These are phyloP conservation scores for Ctenomys sociabilis DNA, from an alignment of 2,113 vertebrate species.

Conservation along the genomic window DNA sequence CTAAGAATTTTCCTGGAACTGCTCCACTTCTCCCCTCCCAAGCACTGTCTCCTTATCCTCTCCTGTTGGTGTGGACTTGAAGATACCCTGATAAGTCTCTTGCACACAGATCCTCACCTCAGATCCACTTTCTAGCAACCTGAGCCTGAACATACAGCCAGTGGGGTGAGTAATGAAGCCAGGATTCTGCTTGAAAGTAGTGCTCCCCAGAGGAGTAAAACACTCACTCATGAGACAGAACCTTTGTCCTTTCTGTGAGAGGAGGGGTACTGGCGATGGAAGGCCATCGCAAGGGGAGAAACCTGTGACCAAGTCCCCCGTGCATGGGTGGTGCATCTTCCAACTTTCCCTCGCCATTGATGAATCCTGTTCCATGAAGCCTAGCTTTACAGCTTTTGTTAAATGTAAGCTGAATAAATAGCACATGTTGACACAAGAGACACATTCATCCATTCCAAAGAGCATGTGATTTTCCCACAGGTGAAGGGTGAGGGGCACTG, in stretches of 20 bases:
- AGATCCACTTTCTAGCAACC: not conserved
- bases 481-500: not conserved
- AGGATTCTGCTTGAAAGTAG: not conserved
- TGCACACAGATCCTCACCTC: not conserved
- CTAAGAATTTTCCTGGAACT: not conserved
- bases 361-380: not conserved
- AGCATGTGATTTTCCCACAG: not conserved
- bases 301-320: not conserved
- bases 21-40: not conserved
- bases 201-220: not conserved
- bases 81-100: too few relatives aligned
- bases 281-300: not conserved
- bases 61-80: not conserved
- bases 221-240: not conserved
- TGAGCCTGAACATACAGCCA: not conserved
- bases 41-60: not conserved
- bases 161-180: not conserved
- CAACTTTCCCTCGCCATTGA: not conserved
- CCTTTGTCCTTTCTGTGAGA: accelerated
- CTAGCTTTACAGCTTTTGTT: not conserved
- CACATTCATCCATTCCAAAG: accelerated
- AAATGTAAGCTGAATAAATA: constrained; percentile 7
- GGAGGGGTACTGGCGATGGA: not conserved
- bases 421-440: not conserved
- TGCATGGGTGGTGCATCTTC: accelerated